Conservation (phyloP, 2,113 vertebrate species). For the Clupea harengus region DNA sequence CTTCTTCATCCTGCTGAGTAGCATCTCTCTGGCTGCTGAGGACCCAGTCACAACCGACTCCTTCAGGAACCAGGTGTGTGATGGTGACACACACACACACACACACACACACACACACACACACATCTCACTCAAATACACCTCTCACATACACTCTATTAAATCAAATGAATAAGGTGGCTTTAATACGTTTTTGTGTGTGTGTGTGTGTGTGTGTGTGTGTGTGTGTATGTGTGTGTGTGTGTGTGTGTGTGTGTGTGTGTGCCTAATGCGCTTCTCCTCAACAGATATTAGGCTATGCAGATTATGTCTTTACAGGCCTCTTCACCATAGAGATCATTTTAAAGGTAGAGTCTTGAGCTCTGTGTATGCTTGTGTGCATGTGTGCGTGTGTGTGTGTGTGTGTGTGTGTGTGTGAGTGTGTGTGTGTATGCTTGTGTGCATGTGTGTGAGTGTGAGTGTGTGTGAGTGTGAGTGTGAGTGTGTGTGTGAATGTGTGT, state of each 20-base stretch:
- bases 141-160: not conserved
- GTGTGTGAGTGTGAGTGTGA: too few relatives aligned
- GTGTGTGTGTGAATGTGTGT: too few relatives aligned
- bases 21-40: conserved; percentile 95
- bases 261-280: not conserved
- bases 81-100: not conserved
- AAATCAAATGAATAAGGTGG: not conserved
- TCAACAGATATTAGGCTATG: conserved; percentile 96
- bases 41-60: conserved; percentile 91
- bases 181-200: not conserved
- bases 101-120: conserved; percentile 1
- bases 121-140: not conserved
- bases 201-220: not conserved
- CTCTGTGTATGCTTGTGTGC: not conserved
- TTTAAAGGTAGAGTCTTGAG: conserved; percentile 86
- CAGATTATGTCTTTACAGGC: conserved; percentile 99
- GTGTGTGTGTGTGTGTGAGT: too few relatives aligned
- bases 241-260: not conserved
- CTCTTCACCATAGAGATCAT: conserved; percentile 99
- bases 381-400: too few relatives aligned
- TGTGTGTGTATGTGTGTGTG: not conserved
- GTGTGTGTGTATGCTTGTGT: too few relatives aligned
- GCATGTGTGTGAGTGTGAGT: too few relatives aligned
- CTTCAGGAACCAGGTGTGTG: conserved; percentile 87
- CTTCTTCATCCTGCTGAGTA: conserved; percentile 99